Percentiles rank a stretch among this genome's conserved stretches.
Conservation (phyloP, 2,113 vertebrate genomes). For the Gymnocephalus cernua region DNA sequence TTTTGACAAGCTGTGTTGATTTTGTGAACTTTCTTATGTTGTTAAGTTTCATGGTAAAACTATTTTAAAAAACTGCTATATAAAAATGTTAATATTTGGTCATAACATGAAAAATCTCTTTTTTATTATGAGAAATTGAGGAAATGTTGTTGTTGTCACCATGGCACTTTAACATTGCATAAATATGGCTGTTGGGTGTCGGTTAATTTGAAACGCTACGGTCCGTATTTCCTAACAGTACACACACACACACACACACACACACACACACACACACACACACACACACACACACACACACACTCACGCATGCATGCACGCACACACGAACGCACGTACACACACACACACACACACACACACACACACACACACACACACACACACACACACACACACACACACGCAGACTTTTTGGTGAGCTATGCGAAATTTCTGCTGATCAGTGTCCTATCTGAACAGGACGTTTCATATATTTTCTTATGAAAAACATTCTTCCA, state of each 20-base stretch:
- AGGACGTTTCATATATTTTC: constrained; percentile 57
- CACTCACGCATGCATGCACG: too few relatives aligned
- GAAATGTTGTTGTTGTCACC: background rate
- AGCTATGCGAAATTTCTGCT: constrained; percentile 58
- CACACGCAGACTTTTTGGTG: background rate
- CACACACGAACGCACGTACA: too few relatives aligned
- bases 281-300: background rate
- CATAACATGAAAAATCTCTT: background rate
- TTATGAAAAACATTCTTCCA: constrained; percentile 43
- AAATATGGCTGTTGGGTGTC: too few relatives aligned
- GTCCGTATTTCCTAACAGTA: background rate
- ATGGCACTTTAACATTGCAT: background rate
- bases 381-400: background rate
- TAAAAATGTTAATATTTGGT: background rate
- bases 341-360: background rate
- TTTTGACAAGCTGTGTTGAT: background rate
- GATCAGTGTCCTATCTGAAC: constrained; percentile 54
- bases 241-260: background rate
- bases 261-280: background rate
- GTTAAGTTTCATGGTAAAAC: too few relatives aligned
- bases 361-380: background rate
- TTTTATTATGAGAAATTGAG: background rate
- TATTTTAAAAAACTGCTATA: too few relatives aligned
- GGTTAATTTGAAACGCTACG: background rate
- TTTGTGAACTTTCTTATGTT: background rate